Base-by-base conservation (phyloP, 2,888 invertebrate species). In the Rhingia campestris region DNA sequence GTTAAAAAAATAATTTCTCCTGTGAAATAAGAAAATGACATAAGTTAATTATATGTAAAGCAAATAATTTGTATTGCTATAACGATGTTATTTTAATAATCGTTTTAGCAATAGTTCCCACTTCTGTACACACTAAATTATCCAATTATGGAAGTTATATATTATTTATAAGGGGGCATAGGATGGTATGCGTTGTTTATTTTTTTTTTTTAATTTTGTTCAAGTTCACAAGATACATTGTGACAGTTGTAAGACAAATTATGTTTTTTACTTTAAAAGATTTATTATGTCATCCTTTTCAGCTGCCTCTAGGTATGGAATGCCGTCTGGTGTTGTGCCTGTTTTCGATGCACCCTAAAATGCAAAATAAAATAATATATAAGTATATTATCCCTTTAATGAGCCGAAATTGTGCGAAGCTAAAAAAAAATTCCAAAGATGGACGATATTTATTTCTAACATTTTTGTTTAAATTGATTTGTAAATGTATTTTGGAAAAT, bases 261-360 rank as follows among this genome's bases (percentile, higher is more conserved):
- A 30, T 41, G 4, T 47, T 49, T 4, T 54, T 74, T 84, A 84
- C 41, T 59, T 70, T 3, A 84, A 66, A 56, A 84, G 74, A 10
- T 39, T 37, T 45, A 80, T 84, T n/a, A 98, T 98, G 92, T 98
- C 98, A 86, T 95, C 95, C 90, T 96, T 97, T 91, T 98, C 98
- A 39, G 98, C 97, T 75, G 96, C 96, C 89, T 98, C 97, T 81
- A 96, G 90, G 91, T 98, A 98, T 87, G 94, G 94, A 86, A 94
- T 95, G 9, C 98, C 98, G 91, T 97, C 97, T 67, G 98, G 98
- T 66, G 98, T 95, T 87, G 94, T 93, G 5, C 97, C 97, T 89
- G 93, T 93, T 92, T 95, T 97, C 79, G 94, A 93, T 69, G 97
- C 97, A 87, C 97, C 97, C 96, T 96, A 6, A 1, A 47, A 10